Evolutionary conservation across 2,888 invertebrate genomes (phyloP).

Genomic region (Cheilosia impressa): DNA sequence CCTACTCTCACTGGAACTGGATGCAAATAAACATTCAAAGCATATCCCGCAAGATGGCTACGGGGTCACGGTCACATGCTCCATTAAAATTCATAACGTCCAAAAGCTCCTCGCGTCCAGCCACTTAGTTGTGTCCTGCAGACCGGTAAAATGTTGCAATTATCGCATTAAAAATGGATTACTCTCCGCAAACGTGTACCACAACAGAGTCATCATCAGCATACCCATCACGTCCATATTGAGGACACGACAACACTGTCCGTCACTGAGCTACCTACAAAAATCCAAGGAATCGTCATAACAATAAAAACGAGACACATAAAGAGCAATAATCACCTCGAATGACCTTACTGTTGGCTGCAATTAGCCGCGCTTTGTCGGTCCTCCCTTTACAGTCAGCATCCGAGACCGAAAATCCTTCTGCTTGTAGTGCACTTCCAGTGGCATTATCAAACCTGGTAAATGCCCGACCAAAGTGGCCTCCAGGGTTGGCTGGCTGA

Average conservation of each 20-base stretch:
- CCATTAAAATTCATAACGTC: slow-evolving; percentile 29
- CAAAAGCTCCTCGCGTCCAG: background rate
- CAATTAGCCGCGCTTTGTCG: slow-evolving; percentile 66
- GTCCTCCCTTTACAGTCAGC: slow-evolving; percentile 34
- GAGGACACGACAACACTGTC: slow-evolving; percentile 35
- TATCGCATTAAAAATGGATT: slow-evolving; percentile 64
- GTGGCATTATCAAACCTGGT: slow-evolving; percentile 30
- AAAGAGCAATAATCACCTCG: slow-evolving; percentile 47
- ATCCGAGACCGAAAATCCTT: slow-evolving; percentile 44
- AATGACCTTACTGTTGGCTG: slow-evolving; percentile 48
- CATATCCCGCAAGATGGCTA: background rate
- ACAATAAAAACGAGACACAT: slow-evolving; percentile 52
- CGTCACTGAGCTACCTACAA: slow-evolving; percentile 13
- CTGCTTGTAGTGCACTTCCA: slow-evolving; percentile 31
- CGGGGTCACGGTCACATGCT: slow-evolving; percentile 44
- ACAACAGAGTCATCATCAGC: slow-evolving; percentile 36
- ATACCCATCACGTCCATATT: slow-evolving; percentile 61
- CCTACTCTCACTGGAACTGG: background rate
- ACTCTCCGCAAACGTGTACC: slow-evolving; percentile 25
- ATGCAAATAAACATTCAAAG: slow-evolving; percentile 45
- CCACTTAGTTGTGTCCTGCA: slow-evolving; percentile 26
- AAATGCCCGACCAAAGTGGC: slow-evolving; percentile 62
- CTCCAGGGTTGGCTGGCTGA: slow-evolving; percentile 64
- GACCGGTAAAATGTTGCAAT: slow-evolving; percentile 59
- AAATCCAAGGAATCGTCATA: slow-evolving; percentile 41